Evolutionary conservation across 2,113 vertebrate species (phyloP), one percentile per base, ranked within the genome.

Genomic region (Sylvia atricapilla): DNA sequence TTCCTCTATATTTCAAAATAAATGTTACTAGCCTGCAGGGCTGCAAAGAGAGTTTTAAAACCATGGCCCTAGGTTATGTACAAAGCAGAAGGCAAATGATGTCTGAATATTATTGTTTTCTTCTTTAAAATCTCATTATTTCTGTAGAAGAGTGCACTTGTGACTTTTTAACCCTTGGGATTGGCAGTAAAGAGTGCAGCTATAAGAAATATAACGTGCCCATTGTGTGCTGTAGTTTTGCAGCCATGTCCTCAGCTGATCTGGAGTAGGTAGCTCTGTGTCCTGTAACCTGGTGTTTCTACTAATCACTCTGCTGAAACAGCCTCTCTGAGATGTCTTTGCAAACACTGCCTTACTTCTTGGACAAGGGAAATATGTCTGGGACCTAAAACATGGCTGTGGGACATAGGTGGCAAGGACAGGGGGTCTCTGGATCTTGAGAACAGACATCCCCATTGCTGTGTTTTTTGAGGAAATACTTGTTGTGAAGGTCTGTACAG

Each of bases 101-200:
- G 55, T 83, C 60, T 92, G 50, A 69, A 69, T 80, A 76, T 52
- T 79, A 44, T 30, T 87, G 55, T 79, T 86, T 88, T 80, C 44
- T 73, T 79, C 43, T 80, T 95, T 76, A 83, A 86, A 88, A 88
- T 77, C 50, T 86, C 59, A 31, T 90, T 93, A 89, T 93, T 94
- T 86, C 69, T 62, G 4, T 43, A 39, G 41, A 50, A 87, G 50
- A 80, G 41, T 31, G 55, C 53, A 59, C 35, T 79, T 0, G 0
- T 2, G 28, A 43, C 49, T 67, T 93, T 80, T 87, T 75, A 90
- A 87, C 50, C 49, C 62, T 85, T 94, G 41, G 19, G 39, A 28
- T 0, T 93, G 64, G 23, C 73, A 87, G 23, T 87, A 85, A 79
- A 73, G 68, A 68, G 28, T 58, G 75, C 50, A 91, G 22, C 31